phyloP scores from a whole-genome alignment of 1,140 invertebrate genomes.

The Pemphigus obesinymphae region DNA sequence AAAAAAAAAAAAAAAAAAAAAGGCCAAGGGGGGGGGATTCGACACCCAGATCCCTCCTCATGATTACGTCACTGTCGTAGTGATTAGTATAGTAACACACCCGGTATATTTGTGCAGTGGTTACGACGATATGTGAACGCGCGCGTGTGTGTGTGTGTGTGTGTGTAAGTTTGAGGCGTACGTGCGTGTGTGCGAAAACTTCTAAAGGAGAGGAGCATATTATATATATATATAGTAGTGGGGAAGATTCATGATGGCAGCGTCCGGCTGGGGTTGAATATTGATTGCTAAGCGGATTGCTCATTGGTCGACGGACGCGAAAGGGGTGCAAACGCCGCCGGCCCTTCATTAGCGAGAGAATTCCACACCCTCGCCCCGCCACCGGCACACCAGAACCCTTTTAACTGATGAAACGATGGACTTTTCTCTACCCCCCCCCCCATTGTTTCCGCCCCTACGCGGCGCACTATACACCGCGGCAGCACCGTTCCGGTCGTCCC shows the following conservation, averaged over 20 bases:
- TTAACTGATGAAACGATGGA: slow-evolving; percentile 40
- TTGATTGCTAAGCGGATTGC: slow-evolving; percentile 40
- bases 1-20: too few relatives aligned
- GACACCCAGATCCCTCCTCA: too few relatives aligned
- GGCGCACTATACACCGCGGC: neutral
- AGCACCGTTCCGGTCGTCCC: neutral
- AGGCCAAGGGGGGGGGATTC: too few relatives aligned
- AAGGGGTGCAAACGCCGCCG: slow-evolving; percentile 39
- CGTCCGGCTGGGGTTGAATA: slow-evolving; percentile 39
- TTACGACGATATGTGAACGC: too few relatives aligned
- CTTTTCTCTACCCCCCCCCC: slow-evolving; percentile 1
- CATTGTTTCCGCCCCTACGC: neutral
- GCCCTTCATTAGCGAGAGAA: slow-evolving; percentile 37
- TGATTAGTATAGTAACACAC: slow-evolving; percentile 16
- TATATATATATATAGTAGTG: neutral
- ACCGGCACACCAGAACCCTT: neutral
- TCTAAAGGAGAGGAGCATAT: neutral
- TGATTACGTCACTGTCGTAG: too few relatives aligned
- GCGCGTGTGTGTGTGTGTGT: neutral
- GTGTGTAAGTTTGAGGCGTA: neutral
- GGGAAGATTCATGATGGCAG: slow-evolving; percentile 40
- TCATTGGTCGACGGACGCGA: slow-evolving; percentile 36
- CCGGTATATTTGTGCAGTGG: neutral
- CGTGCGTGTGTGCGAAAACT: neutral
- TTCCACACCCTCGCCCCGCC: neutral